phyloP scores from a whole-genome alignment of 1,140 invertebrate species.

The Drosophila gunungcola region DNA sequence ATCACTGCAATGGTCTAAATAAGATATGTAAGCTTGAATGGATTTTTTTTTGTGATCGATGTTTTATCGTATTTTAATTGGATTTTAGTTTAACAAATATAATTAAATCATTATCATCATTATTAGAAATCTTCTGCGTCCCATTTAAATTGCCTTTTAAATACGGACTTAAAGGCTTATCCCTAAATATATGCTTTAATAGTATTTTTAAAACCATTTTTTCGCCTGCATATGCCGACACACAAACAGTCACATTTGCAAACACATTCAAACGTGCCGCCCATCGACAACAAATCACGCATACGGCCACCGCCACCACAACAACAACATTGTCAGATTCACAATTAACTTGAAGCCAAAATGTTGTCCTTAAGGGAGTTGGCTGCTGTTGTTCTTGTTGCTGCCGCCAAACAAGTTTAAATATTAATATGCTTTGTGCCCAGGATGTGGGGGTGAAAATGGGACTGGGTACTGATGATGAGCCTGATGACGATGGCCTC shows the following conservation, averaged over 20 bases:
- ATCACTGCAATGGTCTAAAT: neutral
- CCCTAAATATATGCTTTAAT: neutral
- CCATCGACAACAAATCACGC: slow-evolving; percentile 73
- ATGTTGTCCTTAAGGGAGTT: slow-evolving; percentile 61
- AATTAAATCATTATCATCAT: no score
- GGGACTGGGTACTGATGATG: slow-evolving; percentile 15
- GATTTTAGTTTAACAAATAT: no score
- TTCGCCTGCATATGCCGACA: neutral
- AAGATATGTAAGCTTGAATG: no score
- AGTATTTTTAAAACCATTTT: slow-evolving; percentile 1
- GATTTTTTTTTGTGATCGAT: no score
- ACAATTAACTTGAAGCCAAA: slow-evolving; percentile 73
- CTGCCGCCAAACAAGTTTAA: slow-evolving; percentile 62
- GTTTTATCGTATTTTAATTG: no score
- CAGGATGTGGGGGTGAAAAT: slow-evolving; percentile 40
- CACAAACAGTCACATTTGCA: neutral
- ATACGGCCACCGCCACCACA: slow-evolving; percentile 28
- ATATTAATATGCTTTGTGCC: slow-evolving; percentile 67
- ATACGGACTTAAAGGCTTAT: neutral
- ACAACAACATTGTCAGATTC: slow-evolving; percentile 47
- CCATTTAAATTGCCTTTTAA: no score
- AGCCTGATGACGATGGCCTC: slow-evolving; percentile 36
- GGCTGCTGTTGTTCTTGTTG: slow-evolving; percentile 12
- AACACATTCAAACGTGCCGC: slow-evolving; percentile 55
- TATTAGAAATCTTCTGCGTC: no score